Evolutionary conservation across 2,888 invertebrate genomes (phyloP).

Genomic region (Ptilodon capucinus): DNA sequence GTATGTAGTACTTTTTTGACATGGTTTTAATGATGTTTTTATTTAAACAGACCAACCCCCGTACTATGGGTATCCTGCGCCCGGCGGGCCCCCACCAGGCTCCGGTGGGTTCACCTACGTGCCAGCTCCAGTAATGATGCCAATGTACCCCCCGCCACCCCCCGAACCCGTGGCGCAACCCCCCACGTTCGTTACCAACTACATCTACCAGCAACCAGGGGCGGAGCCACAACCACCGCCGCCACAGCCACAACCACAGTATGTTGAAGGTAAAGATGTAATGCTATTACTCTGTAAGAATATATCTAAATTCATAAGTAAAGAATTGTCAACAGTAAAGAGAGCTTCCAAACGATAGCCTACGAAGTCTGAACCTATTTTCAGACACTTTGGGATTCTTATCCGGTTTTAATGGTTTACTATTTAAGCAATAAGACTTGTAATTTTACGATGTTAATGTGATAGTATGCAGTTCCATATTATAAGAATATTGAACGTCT

Average conservation of each 20-base stretch:
- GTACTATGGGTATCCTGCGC: constrained; percentile 17
- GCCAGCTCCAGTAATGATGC: constrained; percentile 67
- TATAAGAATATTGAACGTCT: no score
- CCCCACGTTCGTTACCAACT: constrained; percentile 62
- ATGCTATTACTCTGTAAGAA: no score
- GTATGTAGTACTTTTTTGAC: no score
- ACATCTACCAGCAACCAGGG: constrained; percentile 52
- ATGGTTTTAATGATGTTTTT: not conserved
- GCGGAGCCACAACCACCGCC: constrained; percentile 20
- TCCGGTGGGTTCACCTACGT: constrained; percentile 52
- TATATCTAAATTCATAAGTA: no score
- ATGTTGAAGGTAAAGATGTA: constrained; percentile 38
- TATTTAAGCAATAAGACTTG: no score
- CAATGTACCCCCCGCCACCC: constrained; percentile 47
- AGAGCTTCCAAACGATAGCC: no score
- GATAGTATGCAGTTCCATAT: no score
- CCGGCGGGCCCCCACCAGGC: constrained; percentile 26
- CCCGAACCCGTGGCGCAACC: constrained; percentile 34
- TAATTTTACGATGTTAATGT: no score
- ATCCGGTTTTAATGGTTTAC: no score
- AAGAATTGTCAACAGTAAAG: no score
- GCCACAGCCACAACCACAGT: constrained; percentile 32
- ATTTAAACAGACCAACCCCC: constrained; percentile 45
- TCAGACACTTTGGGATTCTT: no score
- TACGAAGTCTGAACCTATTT: no score